Evolutionary conservation across 2,888 invertebrate species (phyloP), one percentile per base, ranked within the genome.

Genomic region (Tipula lateralis): DNA sequence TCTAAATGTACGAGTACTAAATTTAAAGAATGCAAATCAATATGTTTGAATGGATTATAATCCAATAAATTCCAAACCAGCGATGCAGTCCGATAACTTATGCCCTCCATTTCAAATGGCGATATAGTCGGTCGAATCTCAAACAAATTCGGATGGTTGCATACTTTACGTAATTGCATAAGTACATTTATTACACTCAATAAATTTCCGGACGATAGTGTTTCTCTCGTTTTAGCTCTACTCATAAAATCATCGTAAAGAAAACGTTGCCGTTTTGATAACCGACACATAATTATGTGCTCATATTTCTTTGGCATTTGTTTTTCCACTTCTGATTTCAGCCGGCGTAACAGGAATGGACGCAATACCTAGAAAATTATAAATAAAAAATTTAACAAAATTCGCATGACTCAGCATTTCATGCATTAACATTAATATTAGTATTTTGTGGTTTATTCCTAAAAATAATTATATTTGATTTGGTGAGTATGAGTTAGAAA

Each of bases 211-310:
- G 95, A 94, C 29, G 96, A 95, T 87, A 99, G 92, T 7, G 97
- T 97, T 92, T 99, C 98, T 89, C 93, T 95, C 84, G 99, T 99
- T 89, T 96, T 96, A 88, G 98, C 94, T 88, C 97, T 94, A 84
- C 97, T 95, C 99, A 99, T 99, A 91, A 99, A 99, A 91, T 99
- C 99, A 91, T 99, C 99, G 91, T 99, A 99, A 85, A 99, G 93
- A 91, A 94, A 98, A 86, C 99, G 93, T 91, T 99, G 99, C 44
- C 99, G 93, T 91, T 98, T 98, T 44, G 99, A 97, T 87, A 99
- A 92, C 84, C 97, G 93, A 89, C 98, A 99, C 93, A 97, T 93
- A 29, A 99, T 92, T 87, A 99, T 94, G 91, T 98, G 98, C 90
- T 99, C 99, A 91, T 96, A 97, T 91, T 99, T 99, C 89, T 95